A percentile compares a stretch with the other conserved stretches of the same genome.
phyloP scores from a whole-genome alignment of 2,888 invertebrate species.

The Cosmia pyralina region DNA sequence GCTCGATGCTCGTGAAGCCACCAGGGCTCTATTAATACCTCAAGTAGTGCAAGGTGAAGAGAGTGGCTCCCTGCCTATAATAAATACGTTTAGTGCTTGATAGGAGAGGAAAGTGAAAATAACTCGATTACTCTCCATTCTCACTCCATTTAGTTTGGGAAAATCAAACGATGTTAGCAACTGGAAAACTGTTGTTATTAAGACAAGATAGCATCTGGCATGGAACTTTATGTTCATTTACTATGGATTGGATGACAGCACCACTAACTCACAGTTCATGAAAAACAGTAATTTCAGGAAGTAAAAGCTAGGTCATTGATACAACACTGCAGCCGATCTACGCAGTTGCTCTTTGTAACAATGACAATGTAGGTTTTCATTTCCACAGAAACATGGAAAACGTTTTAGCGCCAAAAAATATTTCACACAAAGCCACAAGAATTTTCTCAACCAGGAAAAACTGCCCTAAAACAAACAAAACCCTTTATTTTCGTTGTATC shows the following conservation, averaged over 20 bases:
- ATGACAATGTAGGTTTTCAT: slow-evolving; percentile 9
- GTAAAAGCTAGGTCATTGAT: slow-evolving; percentile 9
- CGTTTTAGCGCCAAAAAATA: neutral
- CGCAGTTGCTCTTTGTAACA: slow-evolving; percentile 9
- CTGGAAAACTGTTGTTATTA: neutral
- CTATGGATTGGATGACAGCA: neutral
- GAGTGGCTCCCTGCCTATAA: slow-evolving; percentile 33
- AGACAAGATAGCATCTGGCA: neutral
- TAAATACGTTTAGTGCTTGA: slow-evolving; percentile 44
- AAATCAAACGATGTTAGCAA: neutral
- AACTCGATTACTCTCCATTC: slow-evolving; percentile 6
- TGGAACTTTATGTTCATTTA: too few relatives aligned
- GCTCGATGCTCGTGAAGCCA: slow-evolving; percentile 27
- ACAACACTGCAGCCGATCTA: neutral
- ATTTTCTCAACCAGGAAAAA: slow-evolving; percentile 8
- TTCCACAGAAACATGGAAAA: slow-evolving; percentile 13
- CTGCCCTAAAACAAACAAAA: slow-evolving; percentile 7
- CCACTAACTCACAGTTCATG: neutral
- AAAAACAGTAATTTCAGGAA: slow-evolving; percentile 10
- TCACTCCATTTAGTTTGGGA: neutral
- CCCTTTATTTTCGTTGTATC: slow-evolving; percentile 26
- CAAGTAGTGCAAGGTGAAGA: slow-evolving; percentile 61
- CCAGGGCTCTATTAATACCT: slow-evolving; percentile 59
- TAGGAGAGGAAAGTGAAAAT: slow-evolving; percentile 38
- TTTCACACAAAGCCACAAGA: neutral